Evolutionary conservation across 2,113 vertebrate species (phyloP), one percentile per base, ranked within the genome.

Genomic region (Strigops habroptila): DNA sequence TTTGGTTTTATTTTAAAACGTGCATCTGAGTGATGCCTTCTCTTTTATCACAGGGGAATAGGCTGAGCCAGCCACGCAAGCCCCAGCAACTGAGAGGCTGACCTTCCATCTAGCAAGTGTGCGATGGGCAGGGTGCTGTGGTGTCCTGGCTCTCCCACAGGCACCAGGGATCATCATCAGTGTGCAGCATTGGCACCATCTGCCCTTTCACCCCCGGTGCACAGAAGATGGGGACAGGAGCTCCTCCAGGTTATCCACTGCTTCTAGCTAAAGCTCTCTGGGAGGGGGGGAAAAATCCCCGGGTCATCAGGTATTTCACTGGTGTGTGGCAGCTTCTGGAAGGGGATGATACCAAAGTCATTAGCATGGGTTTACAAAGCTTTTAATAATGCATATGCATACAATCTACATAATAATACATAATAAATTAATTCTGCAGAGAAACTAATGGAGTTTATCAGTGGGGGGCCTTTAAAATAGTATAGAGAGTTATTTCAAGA

Each of bases 121-220:
- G 21, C 4, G 0, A 28, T 57, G 33, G 23, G 41, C 53, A 43
- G 48, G 1, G 2, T 33, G 48, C 64, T 30, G 70, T n/a, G 44
- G 30, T 43, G 24, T 57, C 59, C 48, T 0, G 0, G 25, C 31
- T 27, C 23, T 33, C 28, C 74, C 1, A 3, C 3, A 2, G 35
- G 73, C 41, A 70, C 57, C 12, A 3, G 49, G 16, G 17, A 33
- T 35, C 57, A 28, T 9, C 65, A 18, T 14, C 25, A 0, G 6
- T 9, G n/a, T 12, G 25, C 3, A 3, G 44, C 37, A 37, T 23
- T 10, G 71, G 30, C n/a, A 15, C 51, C 33, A 3, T n/a, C 28
- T n/a, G 28, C 18, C 37, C 49, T 63, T 63, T 23, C 7, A 2
- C 22, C 37, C 18, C 43, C 35, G 14, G 63, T 1, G 0, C 14